A percentile compares a stretch with the other conserved stretches of the same genome.
These are phyloP conservation scores for Pachypeltis micranthus DNA, from an alignment of 1,140 invertebrate species.

Conservation along the genomic window DNA sequence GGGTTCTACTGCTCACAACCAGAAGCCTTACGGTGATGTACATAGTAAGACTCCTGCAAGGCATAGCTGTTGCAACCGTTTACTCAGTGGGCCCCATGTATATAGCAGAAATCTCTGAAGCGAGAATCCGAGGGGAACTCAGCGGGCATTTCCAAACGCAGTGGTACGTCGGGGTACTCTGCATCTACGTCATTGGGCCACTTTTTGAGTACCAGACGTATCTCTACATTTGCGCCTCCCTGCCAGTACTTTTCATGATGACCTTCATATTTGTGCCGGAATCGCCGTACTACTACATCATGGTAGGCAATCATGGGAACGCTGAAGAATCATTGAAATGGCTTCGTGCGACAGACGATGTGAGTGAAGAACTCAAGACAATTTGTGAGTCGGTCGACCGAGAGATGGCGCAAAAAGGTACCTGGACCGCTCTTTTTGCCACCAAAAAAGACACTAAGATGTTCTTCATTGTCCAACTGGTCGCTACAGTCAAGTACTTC, in stretches of 20 bases:
- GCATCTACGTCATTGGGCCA: too few relatives aligned
- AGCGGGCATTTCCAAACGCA: not conserved
- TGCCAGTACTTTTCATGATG: constrained; percentile 47
- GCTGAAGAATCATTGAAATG: constrained; percentile 20
- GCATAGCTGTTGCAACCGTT: constrained; percentile 55
- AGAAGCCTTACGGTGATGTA: constrained; percentile 11
- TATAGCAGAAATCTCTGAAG: constrained; percentile 41
- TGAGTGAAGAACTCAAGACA: constrained; percentile 19
- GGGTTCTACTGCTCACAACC: constrained; percentile 40
- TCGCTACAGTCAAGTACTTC: constrained; percentile 19
- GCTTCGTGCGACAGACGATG: constrained; percentile 19
- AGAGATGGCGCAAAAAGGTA: constrained; percentile 16
- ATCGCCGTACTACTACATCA: constrained; percentile 25
- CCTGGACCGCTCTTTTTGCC: constrained; percentile 17
- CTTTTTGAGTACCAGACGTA: too few relatives aligned
- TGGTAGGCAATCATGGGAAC: constrained; percentile 11
- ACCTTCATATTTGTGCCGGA: constrained; percentile 56
- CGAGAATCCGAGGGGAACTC: constrained; percentile 21
- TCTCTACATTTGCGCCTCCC: constrained; percentile 39
- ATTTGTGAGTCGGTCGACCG: constrained; percentile 19
- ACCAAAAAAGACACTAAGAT: constrained; percentile 14
- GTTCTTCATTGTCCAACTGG: constrained; percentile 17
- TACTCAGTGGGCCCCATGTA: constrained; percentile 58
- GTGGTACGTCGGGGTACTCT: too few relatives aligned
- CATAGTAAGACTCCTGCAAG: constrained; percentile 32